Evolutionary conservation across 2,113 vertebrate genomes (phyloP), one percentile per base, ranked within the genome.

Genomic region (Cygnus buccinator): DNA sequence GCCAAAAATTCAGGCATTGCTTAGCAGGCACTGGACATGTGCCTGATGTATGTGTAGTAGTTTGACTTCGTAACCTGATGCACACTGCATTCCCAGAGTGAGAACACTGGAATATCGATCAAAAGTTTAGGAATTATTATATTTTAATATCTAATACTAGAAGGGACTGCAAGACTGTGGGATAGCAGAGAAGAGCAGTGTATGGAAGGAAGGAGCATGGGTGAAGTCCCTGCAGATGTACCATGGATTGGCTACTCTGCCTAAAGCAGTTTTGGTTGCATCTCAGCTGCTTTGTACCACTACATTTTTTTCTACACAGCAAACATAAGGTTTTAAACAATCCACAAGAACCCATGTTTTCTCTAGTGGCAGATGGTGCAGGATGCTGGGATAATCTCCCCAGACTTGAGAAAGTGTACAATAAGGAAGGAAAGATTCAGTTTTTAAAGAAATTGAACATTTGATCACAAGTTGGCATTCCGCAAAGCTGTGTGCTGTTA

Each of bases 391-490:
- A 71, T 87, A 91, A 33, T 61, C 22, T 89, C 59, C 22, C 29
- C 25, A 63, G 91, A 75, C 54, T 29, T 16, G 31, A 81, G 88
- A 62, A 94, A 91, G 83, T 43, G n/a, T 74, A 54, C 66, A 79
- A 76, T 89, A 82, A 70, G 17, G 17, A 48, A 95, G 79, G 79
- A 94, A 94, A 85, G 37, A 55, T 91, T 94, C 52, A 17, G 62
- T 92, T 96, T 94, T 84, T 66, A 73, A 91, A 92, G 11, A 95
- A 95, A 96, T 85, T 88, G 94, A 80, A 91, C 90, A 67, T 89
- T 87, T 96, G 81, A 89, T 95, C 77, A 92, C 76, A 92, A 67
- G 83, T 91, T 93, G 89, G 57, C 72, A 84, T 84, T 96, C 86
- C 89, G 77, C 76, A 79, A 93, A 93, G 44, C 72, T 82, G 37